Evolutionary conservation across 2,888 invertebrate species (phyloP).

Genomic region (Neoscelio sp.): DNA sequence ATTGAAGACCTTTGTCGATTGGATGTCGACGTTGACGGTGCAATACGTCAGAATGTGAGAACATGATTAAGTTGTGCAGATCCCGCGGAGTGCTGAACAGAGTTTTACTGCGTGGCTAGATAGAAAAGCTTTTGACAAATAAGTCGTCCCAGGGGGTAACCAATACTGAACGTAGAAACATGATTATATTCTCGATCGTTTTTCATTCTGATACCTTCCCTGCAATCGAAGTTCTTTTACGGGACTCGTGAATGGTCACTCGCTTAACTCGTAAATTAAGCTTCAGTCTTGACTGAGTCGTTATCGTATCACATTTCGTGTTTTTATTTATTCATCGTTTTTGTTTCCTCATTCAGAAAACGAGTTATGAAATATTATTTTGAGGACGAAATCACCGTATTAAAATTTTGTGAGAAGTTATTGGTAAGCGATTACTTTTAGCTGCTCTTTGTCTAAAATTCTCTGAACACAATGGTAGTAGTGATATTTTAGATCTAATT

Average conservation of each 20-base stretch:
- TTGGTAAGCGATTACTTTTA: not conserved
- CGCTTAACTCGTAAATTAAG: conserved; percentile 57
- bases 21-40: conserved; percentile 70
- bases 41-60: conserved; percentile 76
- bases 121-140: conserved; percentile 74
- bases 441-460: no score
- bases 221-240: conserved; percentile 52
- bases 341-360: conserved; percentile 21
- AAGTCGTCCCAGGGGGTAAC: conserved; percentile 71
- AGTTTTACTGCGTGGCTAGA: conserved; percentile 55
- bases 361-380: conserved; percentile 38
- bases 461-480: no score
- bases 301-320: conserved; percentile 42
- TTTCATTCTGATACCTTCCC: conserved; percentile 63
- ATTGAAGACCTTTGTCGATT: conserved; percentile 59
- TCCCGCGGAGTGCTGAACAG: conserved; percentile 62
- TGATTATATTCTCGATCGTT: conserved; percentile 66
- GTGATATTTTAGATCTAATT: no score
- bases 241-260: conserved; percentile 40
- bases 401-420: conserved; percentile 3
- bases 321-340: conserved; percentile 13
- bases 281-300: conserved; percentile 40
- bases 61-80: conserved; percentile 75
- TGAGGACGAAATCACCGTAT: no score
- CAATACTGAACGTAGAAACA: conserved; percentile 60